These are phyloP conservation scores for Urosaurus nigricauda DNA, from an alignment of 2,797 vertebrate species.

Conservation along the genomic window DNA sequence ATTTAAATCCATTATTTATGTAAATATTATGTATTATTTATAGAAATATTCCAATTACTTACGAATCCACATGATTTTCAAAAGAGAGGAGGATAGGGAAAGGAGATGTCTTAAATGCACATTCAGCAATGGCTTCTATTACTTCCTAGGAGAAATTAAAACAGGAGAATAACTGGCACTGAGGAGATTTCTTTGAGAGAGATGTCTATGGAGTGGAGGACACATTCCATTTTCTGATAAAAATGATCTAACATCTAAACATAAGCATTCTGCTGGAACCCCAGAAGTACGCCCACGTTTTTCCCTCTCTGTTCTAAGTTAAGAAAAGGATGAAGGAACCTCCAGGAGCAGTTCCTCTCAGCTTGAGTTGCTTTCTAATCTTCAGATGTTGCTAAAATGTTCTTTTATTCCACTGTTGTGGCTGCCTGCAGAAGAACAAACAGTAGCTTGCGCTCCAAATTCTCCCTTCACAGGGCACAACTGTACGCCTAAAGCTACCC, in stretches of 20 bases:
- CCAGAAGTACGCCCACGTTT: conserved; percentile 9
- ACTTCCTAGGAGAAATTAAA: conserved; percentile 86
- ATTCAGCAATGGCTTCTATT: conserved; percentile 96
- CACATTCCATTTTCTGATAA: not conserved
- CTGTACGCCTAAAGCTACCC: conserved; percentile 50
- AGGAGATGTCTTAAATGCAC: conserved; percentile 96
- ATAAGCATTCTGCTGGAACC: not conserved
- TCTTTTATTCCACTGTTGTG: conserved; percentile 13
- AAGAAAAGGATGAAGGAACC: conserved; percentile 28
- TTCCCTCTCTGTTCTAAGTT: not conserved
- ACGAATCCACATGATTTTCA: conserved; percentile 99
- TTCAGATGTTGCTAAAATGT: not conserved
- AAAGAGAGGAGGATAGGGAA: conserved; percentile 96
- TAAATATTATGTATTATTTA: conserved; percentile 20
- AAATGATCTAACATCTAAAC: conserved; percentile 18
- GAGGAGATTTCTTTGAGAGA: not conserved
- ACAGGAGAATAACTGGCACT: conserved; percentile 61
- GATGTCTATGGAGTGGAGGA: not conserved
- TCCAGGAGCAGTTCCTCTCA: conserved; percentile 28
- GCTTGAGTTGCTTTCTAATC: conserved; percentile 33
- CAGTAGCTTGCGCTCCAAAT: conserved; percentile 30
- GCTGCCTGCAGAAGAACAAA: conserved; percentile 43
- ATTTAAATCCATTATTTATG: not conserved
- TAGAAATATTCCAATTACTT: conserved; percentile 79
- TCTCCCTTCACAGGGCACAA: not conserved